Conservation (phyloP, 2,888 invertebrate genomes). For the Pachycephus smyrnensis region DNA sequence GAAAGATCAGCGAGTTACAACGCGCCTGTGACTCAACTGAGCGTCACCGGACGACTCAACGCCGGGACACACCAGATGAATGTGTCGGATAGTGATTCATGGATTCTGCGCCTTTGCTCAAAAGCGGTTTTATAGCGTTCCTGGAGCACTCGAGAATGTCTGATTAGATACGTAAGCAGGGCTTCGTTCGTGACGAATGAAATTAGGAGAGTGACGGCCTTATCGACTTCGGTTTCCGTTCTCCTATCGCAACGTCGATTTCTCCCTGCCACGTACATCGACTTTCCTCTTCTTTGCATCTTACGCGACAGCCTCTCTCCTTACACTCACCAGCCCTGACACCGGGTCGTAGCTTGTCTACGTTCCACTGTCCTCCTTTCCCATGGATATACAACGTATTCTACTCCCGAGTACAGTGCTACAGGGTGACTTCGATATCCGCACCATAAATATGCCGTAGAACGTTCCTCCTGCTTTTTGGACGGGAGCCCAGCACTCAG, state of each 20-base stretch:
- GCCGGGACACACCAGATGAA: neutral
- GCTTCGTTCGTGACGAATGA: constrained; percentile 46
- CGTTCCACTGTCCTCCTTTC: neutral
- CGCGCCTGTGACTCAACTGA: constrained; percentile 36
- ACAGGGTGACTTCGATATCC: neutral
- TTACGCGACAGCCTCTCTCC: neutral
- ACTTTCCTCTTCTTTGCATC: constrained; percentile 4
- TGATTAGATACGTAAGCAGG: constrained; percentile 56
- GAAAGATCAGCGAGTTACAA: constrained; percentile 43
- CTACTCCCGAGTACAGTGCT: neutral
- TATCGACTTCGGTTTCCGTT: constrained; percentile 10
- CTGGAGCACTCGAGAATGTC: constrained; percentile 37
- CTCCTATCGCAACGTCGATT: constrained; percentile 4
- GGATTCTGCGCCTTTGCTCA: constrained; percentile 46
- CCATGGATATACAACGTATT: neutral
- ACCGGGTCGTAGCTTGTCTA: neutral
- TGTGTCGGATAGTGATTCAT: constrained; percentile 43
- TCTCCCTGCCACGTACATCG: neutral
- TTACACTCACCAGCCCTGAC: neutral
- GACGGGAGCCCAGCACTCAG: neutral
- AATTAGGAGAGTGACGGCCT: constrained; percentile 47
- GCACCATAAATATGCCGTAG: neutral
- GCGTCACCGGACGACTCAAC: constrained; percentile 6
- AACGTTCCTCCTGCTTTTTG: neutral
- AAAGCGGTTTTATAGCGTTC: constrained; percentile 35